Evolutionary conservation across 2,113 vertebrate genomes (phyloP).

Genomic region (Lontra canadensis): DNA sequence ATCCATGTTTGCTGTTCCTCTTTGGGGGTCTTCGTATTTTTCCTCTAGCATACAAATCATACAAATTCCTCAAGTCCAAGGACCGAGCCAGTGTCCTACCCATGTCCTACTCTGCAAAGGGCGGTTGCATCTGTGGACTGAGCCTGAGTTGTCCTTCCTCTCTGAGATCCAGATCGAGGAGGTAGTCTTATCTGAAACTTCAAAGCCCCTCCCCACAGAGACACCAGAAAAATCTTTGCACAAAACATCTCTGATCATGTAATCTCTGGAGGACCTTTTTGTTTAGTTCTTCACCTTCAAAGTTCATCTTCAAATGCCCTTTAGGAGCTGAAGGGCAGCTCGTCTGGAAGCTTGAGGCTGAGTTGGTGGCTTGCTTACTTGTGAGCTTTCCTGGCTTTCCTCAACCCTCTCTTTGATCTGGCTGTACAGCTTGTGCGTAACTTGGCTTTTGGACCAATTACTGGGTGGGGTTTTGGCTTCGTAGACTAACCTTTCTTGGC

Average conservation of each 20-base stretch:
- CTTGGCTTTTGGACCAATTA: constrained; percentile 31
- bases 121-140: neutral
- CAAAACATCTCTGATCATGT: neutral
- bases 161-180: neutral
- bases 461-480: constrained; percentile 42
- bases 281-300: neutral
- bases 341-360: neutral
- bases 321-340: neutral
- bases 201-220: neutral
- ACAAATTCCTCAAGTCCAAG: neutral
- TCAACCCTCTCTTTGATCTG: constrained; percentile 5
- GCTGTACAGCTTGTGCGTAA: neutral
- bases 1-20: neutral
- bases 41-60: neutral
- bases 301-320: neutral
- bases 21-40: neutral
- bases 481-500: neutral
- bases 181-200: neutral
- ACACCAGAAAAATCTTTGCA: neutral
- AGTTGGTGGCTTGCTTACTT: neutral
- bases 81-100: neutral
- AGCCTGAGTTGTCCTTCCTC: neutral
- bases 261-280: neutral
- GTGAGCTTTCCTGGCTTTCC: neutral
- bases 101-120: neutral